Base-by-base conservation (phyloP, 2,113 vertebrate genomes). In the Elaphurus davidianus region DNA sequence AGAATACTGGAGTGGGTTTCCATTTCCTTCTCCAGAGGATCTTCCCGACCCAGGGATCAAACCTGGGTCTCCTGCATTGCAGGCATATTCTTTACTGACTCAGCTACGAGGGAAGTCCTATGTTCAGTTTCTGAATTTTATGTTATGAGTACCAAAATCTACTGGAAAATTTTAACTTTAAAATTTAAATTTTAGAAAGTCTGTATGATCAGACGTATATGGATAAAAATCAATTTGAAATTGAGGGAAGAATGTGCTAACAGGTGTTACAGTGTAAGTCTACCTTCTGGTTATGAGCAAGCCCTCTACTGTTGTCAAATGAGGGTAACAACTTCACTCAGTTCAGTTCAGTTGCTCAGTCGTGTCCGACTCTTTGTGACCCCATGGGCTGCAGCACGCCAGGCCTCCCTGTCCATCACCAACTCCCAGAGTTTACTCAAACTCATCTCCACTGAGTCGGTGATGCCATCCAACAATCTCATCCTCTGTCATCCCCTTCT, bases 301-400 rank as follows among this genome's bases (percentile, higher is more conserved):
- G 27, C n/a, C 33, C 28, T 78, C 27, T 52, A 12, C 14, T 40
- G 40, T 7, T 27, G 13, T 52, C 16, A 93, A 36, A 67, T 40
- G 40, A 59, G 7, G 7, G 27, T 33, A 52, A 43, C 13, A 25
- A 14, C 13, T 90, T 76, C 50, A 85, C 1, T 36, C 19, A 74
- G n/a, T 74, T 74, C 67, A 71, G 62, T 33, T 64, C 67, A 71
- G 67, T 40, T 19, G 0, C 10, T 71, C 19, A 71, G 67, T 40
- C 5, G 0, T 40, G 19, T 71, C n/a, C 2, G 2, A 71, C 10
- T 40, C n/a, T 71, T 59, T 71, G n/a, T 13, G 19, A 40, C n/a
- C 19, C n/a, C 67, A 23, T 23, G 67, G 21, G 23, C 11, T 21
- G 10, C 19, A 40, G 67, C 67, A 71, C 0, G 1, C 67, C 67